These are phyloP conservation scores for Nomada fabriciana DNA, from an alignment of 2,888 invertebrate species.

Conservation along the genomic window DNA sequence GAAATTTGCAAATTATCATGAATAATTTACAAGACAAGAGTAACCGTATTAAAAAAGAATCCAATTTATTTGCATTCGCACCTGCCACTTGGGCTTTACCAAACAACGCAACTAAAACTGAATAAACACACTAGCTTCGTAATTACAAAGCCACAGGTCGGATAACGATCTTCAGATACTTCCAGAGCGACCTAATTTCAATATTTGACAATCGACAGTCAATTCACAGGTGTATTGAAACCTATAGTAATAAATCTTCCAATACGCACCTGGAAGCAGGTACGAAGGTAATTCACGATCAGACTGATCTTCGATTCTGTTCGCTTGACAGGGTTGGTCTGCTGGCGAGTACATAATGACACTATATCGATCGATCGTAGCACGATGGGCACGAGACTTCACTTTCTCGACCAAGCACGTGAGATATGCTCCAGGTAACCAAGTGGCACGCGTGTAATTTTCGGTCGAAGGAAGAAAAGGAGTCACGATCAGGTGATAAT, in stretches of 20 bases:
- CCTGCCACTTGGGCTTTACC: background rate
- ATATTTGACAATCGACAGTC: background rate
- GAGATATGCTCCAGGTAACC: constrained; percentile 39
- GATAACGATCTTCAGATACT: background rate
- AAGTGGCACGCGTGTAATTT: constrained; percentile 37
- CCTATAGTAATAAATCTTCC: background rate
- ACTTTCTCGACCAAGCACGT: constrained; percentile 54
- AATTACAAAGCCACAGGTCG: background rate
- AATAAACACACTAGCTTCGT: too few species aligned
- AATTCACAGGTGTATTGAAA: background rate
- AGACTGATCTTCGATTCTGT: constrained; percentile 28
- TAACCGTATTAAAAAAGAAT: background rate
- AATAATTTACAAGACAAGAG: too few species aligned
- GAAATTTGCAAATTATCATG: too few species aligned
- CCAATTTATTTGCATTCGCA: background rate
- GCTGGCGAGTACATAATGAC: constrained; percentile 68
- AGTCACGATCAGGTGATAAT: constrained; percentile 33
- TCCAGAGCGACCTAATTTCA: background rate
- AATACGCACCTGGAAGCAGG: background rate
- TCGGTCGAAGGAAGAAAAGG: background rate
- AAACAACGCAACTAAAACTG: background rate
- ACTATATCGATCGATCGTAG: constrained; percentile 66
- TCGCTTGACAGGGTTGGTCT: constrained; percentile 33
- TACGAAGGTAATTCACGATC: background rate
- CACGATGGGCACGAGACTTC: constrained; percentile 45